Percentiles rank a stretch among this genome's conserved stretches.
phyloP scores from a whole-genome alignment of 2,797 vertebrate species.

The Buphagus erythrorhynchus region DNA sequence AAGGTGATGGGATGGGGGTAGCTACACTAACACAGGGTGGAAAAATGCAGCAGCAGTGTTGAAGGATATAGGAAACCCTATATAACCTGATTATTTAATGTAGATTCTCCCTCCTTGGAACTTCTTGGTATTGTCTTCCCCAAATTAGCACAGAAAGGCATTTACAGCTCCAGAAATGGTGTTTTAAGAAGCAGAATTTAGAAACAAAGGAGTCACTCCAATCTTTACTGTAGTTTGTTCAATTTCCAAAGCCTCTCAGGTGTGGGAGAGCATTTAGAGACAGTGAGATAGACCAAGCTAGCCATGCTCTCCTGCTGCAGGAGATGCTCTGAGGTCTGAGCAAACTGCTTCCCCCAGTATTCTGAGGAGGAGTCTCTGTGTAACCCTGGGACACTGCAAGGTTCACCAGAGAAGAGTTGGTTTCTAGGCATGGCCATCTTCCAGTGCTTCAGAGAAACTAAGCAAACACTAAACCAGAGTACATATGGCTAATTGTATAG shows the following conservation, averaged over 20 bases:
- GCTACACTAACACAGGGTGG: not conserved
- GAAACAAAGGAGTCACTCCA: not conserved
- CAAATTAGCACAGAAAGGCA: not conserved
- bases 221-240: not conserved
- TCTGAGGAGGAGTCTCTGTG: not conserved
- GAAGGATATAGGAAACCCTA: not conserved
- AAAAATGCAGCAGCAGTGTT: not conserved
- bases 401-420: not conserved
- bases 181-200: not conserved
- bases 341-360: not conserved
- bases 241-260: not conserved
- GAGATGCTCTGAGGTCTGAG: not conserved
- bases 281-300: not conserved
- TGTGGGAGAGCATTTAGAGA: not conserved
- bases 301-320: not conserved
- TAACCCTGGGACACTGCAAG: not conserved
- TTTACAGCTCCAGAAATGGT: not conserved
- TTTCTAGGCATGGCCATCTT: not conserved
- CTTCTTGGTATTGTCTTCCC: not conserved
- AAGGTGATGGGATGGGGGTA: not conserved
- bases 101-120: not conserved
- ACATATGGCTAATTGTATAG: constrained; percentile 36
- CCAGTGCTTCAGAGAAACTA: constrained; percentile 4
- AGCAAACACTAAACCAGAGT: not conserved
- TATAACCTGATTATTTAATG: not conserved